These are phyloP conservation scores for Muntiacus muntjak DNA, from an alignment of 2,113 vertebrate species.

Conservation along the genomic window DNA sequence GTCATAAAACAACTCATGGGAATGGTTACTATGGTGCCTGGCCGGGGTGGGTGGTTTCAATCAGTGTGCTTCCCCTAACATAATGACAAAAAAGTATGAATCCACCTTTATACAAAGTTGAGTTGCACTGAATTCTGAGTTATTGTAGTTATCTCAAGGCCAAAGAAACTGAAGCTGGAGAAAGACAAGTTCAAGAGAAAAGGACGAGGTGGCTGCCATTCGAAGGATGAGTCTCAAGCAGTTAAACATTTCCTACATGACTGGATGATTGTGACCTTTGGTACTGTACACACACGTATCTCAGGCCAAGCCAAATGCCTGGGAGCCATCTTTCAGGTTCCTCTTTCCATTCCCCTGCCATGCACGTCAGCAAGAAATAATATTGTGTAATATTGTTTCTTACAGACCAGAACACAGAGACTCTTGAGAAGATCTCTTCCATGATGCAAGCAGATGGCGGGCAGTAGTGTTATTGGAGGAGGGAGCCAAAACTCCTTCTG, in stretches of 20 bases:
- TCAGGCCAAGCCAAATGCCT: background rate
- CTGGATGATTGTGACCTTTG: background rate
- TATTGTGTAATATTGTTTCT: background rate
- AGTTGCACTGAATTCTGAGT: background rate
- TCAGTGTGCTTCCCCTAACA: too few species aligned
- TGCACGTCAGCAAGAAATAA: background rate
- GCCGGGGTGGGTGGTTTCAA: too few species aligned
- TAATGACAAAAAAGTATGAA: background rate
- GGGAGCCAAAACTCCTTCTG: background rate
- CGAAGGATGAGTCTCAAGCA: background rate
- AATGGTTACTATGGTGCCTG: too few species aligned
- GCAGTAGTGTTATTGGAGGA: background rate
- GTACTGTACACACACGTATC: background rate
- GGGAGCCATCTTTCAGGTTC: background rate
- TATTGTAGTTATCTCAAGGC: background rate
- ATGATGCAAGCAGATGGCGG: background rate
- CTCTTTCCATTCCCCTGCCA: background rate
- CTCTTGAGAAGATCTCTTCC: background rate
- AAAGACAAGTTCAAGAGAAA: background rate
- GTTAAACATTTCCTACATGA: background rate
- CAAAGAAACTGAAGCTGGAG: background rate
- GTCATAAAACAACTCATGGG: too few species aligned
- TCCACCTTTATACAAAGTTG: background rate
- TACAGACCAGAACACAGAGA: background rate
- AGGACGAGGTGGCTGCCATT: background rate